Percentiles rank a stretch among this genome's conserved stretches.
Evolutionary conservation across 2,797 vertebrate species (phyloP).

Genomic region (Sylvilagus floridanus): DNA sequence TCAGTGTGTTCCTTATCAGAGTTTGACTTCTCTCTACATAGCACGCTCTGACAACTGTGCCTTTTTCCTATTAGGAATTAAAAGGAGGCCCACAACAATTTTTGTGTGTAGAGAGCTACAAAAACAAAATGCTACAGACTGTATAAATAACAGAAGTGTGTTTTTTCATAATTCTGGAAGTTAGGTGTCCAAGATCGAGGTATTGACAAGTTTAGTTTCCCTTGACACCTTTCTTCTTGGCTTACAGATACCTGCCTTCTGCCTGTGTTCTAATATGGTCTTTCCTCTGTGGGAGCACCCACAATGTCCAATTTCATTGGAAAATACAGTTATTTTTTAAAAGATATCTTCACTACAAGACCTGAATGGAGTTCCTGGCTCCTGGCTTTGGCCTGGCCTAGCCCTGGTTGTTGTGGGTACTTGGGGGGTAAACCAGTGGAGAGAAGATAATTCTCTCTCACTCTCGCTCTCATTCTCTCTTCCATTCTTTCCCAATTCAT

Average conservation of each 20-base stretch:
- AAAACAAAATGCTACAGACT: not conserved
- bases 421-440: too few relatives aligned
- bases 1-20: not conserved
- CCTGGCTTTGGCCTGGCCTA: too few relatives aligned
- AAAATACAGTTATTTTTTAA: not conserved
- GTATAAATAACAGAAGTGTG: not conserved
- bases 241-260: not conserved
- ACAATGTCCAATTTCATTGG: not conserved
- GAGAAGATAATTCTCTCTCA: too few relatives aligned
- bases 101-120: not conserved
- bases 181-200: not conserved
- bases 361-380: too few relatives aligned
- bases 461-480: too few relatives aligned
- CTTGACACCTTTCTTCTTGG: not conserved
- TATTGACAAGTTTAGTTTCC: not conserved
- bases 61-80: not conserved
- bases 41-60: not conserved
- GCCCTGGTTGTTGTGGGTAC: too few relatives aligned
- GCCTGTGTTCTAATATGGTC: not conserved
- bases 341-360: too few relatives aligned
- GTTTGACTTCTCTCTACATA: not conserved
- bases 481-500: too few relatives aligned
- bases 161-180: not conserved
- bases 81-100: not conserved
- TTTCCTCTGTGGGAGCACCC: not conserved